Evolutionary conservation across 2,888 invertebrate species (phyloP), one percentile per base, ranked within the genome.

Genomic region (Sepiola atlantica): DNA sequence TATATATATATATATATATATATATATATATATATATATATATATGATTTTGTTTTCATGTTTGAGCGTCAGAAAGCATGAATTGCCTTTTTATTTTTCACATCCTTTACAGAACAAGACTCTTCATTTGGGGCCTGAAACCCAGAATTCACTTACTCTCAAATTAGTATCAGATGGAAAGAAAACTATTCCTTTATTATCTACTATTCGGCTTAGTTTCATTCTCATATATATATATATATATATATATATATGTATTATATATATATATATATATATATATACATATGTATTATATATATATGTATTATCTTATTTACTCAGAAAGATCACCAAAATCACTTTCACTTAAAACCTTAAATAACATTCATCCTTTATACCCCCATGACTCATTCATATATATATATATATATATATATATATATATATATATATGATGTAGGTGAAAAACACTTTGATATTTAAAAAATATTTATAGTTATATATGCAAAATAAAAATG

Each of bases 61-160:
- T 77, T 77, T 77, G 77, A n/a, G n/a, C 16, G n/a, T n/a, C 77
- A 77, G n/a, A 77, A 77, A 77, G 77, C 77, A 77, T n/a, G n/a
- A 77, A 77, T 21, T 21, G 77, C 77, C n/a, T 14, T 45, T 45
- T 45, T 45, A 45, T 45, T 77, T 77, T 77, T 77, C 77, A 77
- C 77, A 77, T 77, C n/a, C n/a, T n/a, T 77, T n/a, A 77, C 77
- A 77, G n/a, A 77, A 77, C 77, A 77, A 77, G 77, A n/a, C n/a
- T 77, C 28, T 77, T 57, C 77, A 77, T 77, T 77, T 77, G 3
- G 77, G 61, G 2, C 16, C 12, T 14, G 6, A 16, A 77, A n/a
- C 21, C 28, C 28, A 6, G 2, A 28, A 28, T n/a, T 77, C 77
- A 77, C n/a, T n/a, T 14, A n/a, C n/a, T 77, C n/a, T n/a, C n/a